A percentile compares a stretch with the other conserved stretches of the same genome.
Evolutionary conservation across 1,140 invertebrate genomes (phyloP).

Genomic region (Drosophila littoralis): DNA sequence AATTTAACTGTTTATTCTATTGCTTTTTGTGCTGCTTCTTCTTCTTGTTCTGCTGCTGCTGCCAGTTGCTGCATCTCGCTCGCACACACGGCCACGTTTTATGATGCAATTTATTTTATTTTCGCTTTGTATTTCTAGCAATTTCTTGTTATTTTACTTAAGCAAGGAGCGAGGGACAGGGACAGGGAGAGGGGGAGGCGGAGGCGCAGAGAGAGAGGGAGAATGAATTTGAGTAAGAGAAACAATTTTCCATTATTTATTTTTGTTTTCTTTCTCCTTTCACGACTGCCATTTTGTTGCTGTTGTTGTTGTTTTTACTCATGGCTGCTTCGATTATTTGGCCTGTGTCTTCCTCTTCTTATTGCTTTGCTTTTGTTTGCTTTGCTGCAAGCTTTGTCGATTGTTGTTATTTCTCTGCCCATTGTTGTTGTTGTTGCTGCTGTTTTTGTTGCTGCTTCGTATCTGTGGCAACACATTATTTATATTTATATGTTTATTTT

Average conservation of each 20-base stretch:
- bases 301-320: constrained; percentile 29
- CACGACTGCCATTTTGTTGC: constrained; percentile 45
- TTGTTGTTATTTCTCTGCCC: constrained; percentile 34
- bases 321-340: constrained; percentile 70
- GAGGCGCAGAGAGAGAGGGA: background rate
- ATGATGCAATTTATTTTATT: constrained; percentile 83
- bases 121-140: constrained; percentile 68
- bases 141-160: constrained; percentile 78
- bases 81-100: constrained; percentile 41
- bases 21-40: constrained; percentile 26
- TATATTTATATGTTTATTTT: constrained; percentile 83
- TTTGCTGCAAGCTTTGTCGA: constrained; percentile 50
- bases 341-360: constrained; percentile 32
- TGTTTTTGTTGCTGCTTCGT: constrained; percentile 52
- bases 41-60: constrained; percentile 38
- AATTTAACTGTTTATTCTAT: constrained; percentile 65
- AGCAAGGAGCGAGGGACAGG: constrained; percentile 25
- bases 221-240: constrained; percentile 46
- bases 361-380: constrained; percentile 61
- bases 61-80: constrained; percentile 33
- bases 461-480: constrained; percentile 76
- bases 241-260: constrained; percentile 58
- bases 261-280: constrained; percentile 49
- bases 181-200: background rate
- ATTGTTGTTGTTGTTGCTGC: constrained; percentile 26